Percentiles rank a stretch among this genome's conserved stretches.
Evolutionary conservation across 2,113 vertebrate genomes (phyloP).

Genomic region (Gallinago media): DNA sequence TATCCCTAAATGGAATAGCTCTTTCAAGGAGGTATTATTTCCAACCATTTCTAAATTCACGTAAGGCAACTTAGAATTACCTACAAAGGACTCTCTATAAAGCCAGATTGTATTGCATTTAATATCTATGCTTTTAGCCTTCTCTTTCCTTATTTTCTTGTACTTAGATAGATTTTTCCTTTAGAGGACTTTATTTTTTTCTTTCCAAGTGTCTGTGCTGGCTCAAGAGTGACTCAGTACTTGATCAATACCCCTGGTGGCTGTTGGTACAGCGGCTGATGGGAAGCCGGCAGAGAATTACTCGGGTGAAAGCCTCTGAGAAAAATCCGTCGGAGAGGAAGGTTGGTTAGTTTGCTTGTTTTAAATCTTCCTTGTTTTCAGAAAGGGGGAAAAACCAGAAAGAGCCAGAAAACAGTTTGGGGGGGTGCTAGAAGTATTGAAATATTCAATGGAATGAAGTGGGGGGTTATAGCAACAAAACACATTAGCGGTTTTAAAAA

Average conservation of each 20-base stretch:
- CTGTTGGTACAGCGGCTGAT: constrained; percentile 14
- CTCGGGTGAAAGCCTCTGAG: background rate
- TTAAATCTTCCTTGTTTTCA: background rate
- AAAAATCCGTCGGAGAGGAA: background rate
- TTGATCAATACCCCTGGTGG: constrained; percentile 48
- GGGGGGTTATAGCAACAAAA: background rate
- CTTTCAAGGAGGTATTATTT: background rate
- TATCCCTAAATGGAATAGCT: background rate
- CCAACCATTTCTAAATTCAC: background rate
- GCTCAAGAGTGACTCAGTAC: constrained; percentile 24
- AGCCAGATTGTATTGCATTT: background rate
- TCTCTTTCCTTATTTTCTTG: constrained; percentile 17
- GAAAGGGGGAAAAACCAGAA: background rate
- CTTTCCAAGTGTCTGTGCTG: background rate
- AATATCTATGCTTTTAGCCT: background rate
- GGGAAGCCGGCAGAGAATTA: constrained; percentile 11
- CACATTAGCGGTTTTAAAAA: background rate
- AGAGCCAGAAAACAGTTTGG: background rate
- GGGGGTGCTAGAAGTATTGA: background rate
- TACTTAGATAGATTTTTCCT: constrained; percentile 45
- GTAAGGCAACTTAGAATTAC: background rate
- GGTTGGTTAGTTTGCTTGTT: background rate
- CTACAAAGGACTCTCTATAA: background rate
- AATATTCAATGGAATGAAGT: background rate
- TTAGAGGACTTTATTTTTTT: background rate